A percentile compares a stretch with the other conserved stretches of the same genome.
phyloP scores from a whole-genome alignment of 1,140 invertebrate species.

The Bathynomus jamesi region DNA sequence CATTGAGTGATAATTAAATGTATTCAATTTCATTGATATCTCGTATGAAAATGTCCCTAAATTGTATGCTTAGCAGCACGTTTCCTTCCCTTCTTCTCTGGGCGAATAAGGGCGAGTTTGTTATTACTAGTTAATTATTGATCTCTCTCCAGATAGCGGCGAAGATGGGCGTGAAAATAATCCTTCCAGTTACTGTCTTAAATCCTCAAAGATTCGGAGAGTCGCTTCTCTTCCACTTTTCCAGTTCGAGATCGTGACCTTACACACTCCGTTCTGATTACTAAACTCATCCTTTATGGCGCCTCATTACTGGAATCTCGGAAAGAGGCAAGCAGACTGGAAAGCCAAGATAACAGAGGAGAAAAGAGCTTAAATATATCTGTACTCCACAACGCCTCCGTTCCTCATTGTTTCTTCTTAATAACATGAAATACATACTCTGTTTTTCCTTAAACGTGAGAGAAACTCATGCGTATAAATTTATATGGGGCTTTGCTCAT shows the following conservation, averaged over 20 bases:
- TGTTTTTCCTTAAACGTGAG: neutral
- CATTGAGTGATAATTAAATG: neutral
- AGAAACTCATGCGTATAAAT: too few species aligned
- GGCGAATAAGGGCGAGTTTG: too few species aligned
- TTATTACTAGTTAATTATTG: too few species aligned
- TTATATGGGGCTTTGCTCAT: too few species aligned
- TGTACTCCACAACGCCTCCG: neutral
- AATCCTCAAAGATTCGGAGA: neutral
- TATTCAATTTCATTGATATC: neutral
- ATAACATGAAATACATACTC: neutral
- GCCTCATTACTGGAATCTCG: neutral
- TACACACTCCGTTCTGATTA: neutral
- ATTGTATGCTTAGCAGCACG: neutral
- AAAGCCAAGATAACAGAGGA: neutral
- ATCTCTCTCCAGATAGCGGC: too few species aligned
- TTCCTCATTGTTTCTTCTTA: neutral
- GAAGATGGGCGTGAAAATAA: neutral
- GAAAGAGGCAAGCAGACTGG: neutral
- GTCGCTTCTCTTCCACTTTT: neutral
- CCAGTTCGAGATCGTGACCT: neutral
- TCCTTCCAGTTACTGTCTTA: neutral
- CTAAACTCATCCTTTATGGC: neutral
- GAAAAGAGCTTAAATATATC: neutral
- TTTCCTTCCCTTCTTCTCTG: neutral
- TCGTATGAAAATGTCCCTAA: neutral